Conservation (phyloP, 92 coral and sea anemone species). For the Parazoanthus swiftii region DNA sequence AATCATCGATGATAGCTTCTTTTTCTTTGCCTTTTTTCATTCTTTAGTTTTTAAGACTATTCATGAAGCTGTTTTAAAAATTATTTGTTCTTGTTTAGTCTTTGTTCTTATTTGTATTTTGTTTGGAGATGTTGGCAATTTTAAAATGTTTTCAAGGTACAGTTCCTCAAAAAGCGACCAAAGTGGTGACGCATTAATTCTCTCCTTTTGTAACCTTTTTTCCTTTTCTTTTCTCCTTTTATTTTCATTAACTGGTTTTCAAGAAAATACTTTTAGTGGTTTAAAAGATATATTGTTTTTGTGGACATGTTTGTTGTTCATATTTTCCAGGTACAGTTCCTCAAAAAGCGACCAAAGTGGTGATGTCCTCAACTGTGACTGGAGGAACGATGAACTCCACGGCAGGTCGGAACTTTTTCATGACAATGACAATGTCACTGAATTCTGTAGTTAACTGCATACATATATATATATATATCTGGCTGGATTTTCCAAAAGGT, state of each 20-base stretch:
- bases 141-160: slow-evolving; percentile 57
- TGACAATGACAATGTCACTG: background rate
- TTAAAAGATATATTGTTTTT: background rate
- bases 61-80: too few species aligned
- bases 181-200: slow-evolving; percentile 58
- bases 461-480: too few species aligned
- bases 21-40: too few species aligned
- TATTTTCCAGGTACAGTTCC: slow-evolving; percentile 76
- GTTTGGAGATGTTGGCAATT: background rate
- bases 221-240: too few species aligned
- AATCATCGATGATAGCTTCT: too few species aligned
- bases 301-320: background rate
- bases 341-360: slow-evolving; percentile 79
- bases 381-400: slow-evolving; percentile 55
- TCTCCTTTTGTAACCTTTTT: too few species aligned
- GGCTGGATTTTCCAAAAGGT: too few species aligned
- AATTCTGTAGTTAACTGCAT: too few species aligned
- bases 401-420: slow-evolving; percentile 43
- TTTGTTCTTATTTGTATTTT: background rate
- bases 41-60: too few species aligned
- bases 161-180: slow-evolving; percentile 81
- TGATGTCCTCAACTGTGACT: slow-evolving; percentile 79
- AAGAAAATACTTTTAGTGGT: background rate
- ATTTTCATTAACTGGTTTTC: too few species aligned
- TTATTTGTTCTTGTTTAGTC: background rate